A percentile compares a stretch with the other conserved stretches of the same genome.
These are phyloP conservation scores for Trematocara marginatum DNA, from an alignment of 2,113 vertebrate species.

Conservation along the genomic window DNA sequence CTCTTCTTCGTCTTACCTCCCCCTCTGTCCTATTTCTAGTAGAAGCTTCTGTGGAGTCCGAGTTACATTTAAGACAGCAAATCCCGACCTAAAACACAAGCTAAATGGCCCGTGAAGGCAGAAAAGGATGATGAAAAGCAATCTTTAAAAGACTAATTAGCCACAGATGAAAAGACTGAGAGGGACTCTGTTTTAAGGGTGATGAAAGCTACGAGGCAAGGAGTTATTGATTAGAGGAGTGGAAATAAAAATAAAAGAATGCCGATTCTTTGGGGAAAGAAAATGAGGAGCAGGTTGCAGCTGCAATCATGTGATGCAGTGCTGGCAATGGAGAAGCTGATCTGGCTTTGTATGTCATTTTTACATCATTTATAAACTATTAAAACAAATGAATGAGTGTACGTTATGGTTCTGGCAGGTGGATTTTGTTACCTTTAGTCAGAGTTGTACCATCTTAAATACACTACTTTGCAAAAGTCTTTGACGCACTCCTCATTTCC, in stretches of 20 bases:
- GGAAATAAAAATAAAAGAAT: conserved; percentile 4
- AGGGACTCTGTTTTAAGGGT: conserved; percentile 13
- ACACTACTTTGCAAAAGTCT: not conserved
- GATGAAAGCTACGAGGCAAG: conserved; percentile 28
- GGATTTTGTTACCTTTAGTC: not conserved
- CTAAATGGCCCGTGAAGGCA: conserved; percentile 40
- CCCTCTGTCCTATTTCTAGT: conserved; percentile 4
- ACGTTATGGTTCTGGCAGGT: not conserved
- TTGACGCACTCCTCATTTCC: not conserved
- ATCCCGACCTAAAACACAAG: not conserved
- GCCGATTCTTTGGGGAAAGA: not conserved
- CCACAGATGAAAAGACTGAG: conserved; percentile 32
- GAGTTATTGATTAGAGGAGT: conserved; percentile 52
- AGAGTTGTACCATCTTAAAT: not conserved
- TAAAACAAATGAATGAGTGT: not conserved
- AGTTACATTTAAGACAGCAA: not conserved
- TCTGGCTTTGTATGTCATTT: not conserved
- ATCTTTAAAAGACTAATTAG: conserved; percentile 45
- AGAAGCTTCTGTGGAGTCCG: not conserved
- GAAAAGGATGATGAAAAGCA: conserved; percentile 33
- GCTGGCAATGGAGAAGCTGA: not conserved
- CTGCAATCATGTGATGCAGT: not conserved
- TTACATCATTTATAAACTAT: not conserved
- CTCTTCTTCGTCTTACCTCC: not conserved
- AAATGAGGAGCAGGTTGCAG: conserved; percentile 43